Percentiles rank a stretch among this genome's conserved stretches.
These are phyloP conservation scores for Anguilla pacifica DNA, from an alignment of 2,797 vertebrate genomes.

Conservation along the genomic window DNA sequence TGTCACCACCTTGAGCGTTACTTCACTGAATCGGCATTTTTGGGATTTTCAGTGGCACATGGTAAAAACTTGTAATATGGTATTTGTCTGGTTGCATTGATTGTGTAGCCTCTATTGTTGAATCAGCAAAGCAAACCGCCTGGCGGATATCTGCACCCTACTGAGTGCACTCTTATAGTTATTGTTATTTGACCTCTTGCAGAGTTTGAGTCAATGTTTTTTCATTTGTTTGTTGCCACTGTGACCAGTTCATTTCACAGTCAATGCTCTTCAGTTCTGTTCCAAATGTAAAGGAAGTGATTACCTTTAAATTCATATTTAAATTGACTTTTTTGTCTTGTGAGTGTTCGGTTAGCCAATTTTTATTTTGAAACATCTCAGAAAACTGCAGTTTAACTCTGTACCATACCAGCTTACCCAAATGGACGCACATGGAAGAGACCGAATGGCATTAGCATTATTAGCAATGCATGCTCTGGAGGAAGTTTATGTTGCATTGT, in stretches of 20 bases:
- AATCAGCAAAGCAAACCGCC: too few relatives aligned
- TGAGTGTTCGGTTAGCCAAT: background rate
- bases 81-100: too few relatives aligned
- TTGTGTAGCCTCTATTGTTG: too few relatives aligned
- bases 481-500: background rate
- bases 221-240: background rate
- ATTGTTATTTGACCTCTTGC: too few relatives aligned
- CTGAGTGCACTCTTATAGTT: too few relatives aligned
- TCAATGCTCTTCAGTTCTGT: background rate
- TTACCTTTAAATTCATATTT: background rate
- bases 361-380: background rate
- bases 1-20: too few relatives aligned
- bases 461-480: background rate
- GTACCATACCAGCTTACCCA: background rate
- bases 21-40: too few relatives aligned
- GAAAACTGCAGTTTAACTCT: background rate
- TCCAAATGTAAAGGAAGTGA: background rate
- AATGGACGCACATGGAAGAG: background rate
- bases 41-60: too few relatives aligned
- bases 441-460: background rate
- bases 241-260: background rate
- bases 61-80: too few relatives aligned
- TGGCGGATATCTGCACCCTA: too few relatives aligned
- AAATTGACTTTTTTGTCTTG: background rate
- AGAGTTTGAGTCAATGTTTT: background rate